These are phyloP conservation scores for Drosophila picticornis DNA, from an alignment of 2,888 invertebrate species.

Conservation along the genomic window DNA sequence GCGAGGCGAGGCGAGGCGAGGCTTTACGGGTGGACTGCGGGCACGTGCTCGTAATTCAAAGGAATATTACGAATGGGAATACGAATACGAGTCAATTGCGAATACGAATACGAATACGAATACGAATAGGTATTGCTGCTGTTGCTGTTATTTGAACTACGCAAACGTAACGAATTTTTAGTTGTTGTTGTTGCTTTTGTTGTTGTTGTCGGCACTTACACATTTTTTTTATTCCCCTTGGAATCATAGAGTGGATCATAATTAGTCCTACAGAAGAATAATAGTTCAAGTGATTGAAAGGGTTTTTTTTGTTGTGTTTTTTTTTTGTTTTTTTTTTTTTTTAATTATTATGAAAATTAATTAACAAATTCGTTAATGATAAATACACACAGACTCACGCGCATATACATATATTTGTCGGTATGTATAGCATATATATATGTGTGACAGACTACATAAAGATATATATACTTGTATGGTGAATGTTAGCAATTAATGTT, in stretches of 20 bases:
- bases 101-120: conserved; percentile 1
- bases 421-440: conserved; percentile 16
- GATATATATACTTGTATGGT: conserved; percentile 7
- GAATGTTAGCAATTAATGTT: background rate
- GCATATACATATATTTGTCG: background rate
- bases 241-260: conserved; percentile 85
- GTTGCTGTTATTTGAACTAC: conserved; percentile 58
- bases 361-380: conserved; percentile 1
- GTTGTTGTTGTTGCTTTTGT: conserved; percentile 34
- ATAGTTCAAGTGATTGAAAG: conserved; percentile 19
- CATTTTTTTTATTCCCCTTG: conserved; percentile 84
- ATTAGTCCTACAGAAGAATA: conserved; percentile 81
- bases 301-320: conserved; percentile 10
- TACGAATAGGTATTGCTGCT: conserved; percentile 9
- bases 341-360: conserved; percentile 9
- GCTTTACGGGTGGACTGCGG: conserved; percentile 5
- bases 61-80: background rate
- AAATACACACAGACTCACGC: conserved; percentile 1
- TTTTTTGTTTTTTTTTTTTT: conserved; percentile 1
- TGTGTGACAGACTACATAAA: background rate
- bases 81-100: background rate
- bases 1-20: background rate
- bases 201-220: conserved; percentile 83
- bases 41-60: conserved; percentile 28
- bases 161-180: conserved; percentile 54